A percentile compares a stretch with the other conserved stretches of the same genome.
These are phyloP conservation scores for Troides helena DNA, from an alignment of 2,888 invertebrate genomes.

Conservation along the genomic window DNA sequence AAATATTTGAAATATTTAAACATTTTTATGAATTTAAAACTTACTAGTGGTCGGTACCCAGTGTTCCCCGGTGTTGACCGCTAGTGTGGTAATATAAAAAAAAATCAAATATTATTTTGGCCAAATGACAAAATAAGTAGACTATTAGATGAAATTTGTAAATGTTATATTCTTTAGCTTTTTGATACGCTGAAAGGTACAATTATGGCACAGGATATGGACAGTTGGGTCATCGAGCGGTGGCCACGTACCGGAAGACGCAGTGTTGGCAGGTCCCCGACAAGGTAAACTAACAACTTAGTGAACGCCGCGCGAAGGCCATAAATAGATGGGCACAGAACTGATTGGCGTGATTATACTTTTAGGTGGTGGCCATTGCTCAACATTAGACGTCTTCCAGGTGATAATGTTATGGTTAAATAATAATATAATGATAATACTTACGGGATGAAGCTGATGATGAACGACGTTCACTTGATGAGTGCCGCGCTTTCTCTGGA, in stretches of 20 bases:
- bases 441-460: constrained; percentile 73
- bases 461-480: constrained; percentile 65
- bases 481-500: constrained; percentile 58
- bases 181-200: neutral
- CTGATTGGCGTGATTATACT: too few species aligned
- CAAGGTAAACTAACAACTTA: too few species aligned
- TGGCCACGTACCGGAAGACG: too few species aligned
- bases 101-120: constrained; percentile 24
- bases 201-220: too few species aligned
- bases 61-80: constrained; percentile 27
- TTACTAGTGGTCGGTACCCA: constrained; percentile 29
- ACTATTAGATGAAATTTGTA: neutral
- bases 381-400: too few species aligned
- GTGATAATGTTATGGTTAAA: neutral
- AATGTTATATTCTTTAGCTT: neutral
- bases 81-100: constrained; percentile 25
- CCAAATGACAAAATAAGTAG: constrained; percentile 1
- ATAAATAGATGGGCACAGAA: too few species aligned
- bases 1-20: constrained; percentile 16
- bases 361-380: too few species aligned
- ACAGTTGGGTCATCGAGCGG: too few species aligned
- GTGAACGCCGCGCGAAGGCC: too few species aligned
- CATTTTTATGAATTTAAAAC: constrained; percentile 24
- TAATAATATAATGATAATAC: constrained; percentile 33
- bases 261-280: too few species aligned